A percentile compares a stretch with the other conserved stretches of the same genome.
Conservation (phyloP, 1,140 invertebrate species). For the Lutraria rhynchaena region DNA sequence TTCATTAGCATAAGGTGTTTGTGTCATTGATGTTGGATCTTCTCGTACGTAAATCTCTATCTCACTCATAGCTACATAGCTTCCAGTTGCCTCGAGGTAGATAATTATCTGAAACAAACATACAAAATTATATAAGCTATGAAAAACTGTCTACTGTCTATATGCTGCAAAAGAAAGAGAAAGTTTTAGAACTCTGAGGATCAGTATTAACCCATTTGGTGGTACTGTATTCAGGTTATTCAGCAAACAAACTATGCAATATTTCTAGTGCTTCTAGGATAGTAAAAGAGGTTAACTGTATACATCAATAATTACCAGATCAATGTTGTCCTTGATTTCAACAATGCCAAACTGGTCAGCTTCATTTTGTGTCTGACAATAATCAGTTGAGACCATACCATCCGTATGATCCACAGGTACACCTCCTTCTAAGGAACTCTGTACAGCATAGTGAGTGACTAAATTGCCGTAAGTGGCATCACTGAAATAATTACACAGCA, state of each 20-base stretch:
- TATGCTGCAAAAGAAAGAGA: not conserved
- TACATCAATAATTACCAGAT: constrained; percentile 55
- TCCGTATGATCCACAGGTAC: constrained; percentile 56
- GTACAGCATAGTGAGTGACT: constrained; percentile 34
- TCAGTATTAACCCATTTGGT: not conserved
- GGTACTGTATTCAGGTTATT: not conserved
- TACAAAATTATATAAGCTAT: not conserved
- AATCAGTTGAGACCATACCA: constrained; percentile 61
- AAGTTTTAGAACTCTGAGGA: not conserved
- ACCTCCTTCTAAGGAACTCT: constrained; percentile 20
- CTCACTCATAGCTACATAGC: constrained; percentile 61
- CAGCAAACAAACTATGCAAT: not conserved
- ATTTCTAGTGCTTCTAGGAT: no score
- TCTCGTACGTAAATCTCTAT: constrained; percentile 70
- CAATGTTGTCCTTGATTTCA: constrained; percentile 61
- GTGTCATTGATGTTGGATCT: constrained; percentile 62
- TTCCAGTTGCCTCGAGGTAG: constrained; percentile 38
- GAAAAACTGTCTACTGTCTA: not conserved
- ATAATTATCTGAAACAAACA: constrained; percentile 57
- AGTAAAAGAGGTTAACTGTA: not conserved
- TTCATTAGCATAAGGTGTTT: constrained; percentile 63
- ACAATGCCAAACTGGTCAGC: constrained; percentile 63
- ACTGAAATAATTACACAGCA: not conserved
- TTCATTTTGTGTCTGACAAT: constrained; percentile 62
- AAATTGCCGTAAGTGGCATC: not conserved